A percentile compares a stretch with the other conserved stretches of the same genome.
Evolutionary conservation across 1,140 invertebrate species (phyloP).

Genomic region (Trypoxylus dichotomus): DNA sequence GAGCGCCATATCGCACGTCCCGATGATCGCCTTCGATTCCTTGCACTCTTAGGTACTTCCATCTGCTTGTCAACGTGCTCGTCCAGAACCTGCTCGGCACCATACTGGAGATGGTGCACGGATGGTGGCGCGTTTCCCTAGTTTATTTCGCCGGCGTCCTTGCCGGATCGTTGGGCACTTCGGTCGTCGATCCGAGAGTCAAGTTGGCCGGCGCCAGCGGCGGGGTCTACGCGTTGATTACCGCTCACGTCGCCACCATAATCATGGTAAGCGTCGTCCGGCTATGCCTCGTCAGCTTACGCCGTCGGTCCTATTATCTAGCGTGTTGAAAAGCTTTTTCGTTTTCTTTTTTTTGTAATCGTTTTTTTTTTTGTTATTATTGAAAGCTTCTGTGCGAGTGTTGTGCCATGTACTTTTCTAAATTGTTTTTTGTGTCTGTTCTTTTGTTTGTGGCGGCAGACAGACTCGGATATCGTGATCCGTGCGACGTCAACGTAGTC

Average conservation of each 20-base stretch:
- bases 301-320: not conserved
- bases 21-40: not conserved
- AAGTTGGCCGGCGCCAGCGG: conserved; percentile 93
- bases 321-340: too few species aligned
- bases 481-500: not conserved
- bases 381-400: not conserved
- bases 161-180: conserved; percentile 87
- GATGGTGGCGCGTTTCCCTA: conserved; percentile 85
- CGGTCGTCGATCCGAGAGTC: conserved; percentile 82
- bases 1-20: conserved; percentile 47
- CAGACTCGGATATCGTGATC: too few species aligned
- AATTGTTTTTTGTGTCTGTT: not conserved
- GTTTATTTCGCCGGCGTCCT: conserved; percentile 82
- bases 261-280: conserved; percentile 70
- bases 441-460: not conserved
- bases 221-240: conserved; percentile 93
- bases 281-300: not conserved
- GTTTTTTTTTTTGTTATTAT: not conserved
- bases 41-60: conserved; percentile 64
- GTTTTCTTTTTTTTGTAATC: too few species aligned
- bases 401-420: not conserved
- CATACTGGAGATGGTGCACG: conserved; percentile 94
- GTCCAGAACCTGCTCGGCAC: conserved; percentile 92
- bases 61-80: conserved; percentile 88
- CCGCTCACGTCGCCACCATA: conserved; percentile 93